Conservation (phyloP, 2,888 invertebrate genomes). For the Margaritifera margaritifera region DNA sequence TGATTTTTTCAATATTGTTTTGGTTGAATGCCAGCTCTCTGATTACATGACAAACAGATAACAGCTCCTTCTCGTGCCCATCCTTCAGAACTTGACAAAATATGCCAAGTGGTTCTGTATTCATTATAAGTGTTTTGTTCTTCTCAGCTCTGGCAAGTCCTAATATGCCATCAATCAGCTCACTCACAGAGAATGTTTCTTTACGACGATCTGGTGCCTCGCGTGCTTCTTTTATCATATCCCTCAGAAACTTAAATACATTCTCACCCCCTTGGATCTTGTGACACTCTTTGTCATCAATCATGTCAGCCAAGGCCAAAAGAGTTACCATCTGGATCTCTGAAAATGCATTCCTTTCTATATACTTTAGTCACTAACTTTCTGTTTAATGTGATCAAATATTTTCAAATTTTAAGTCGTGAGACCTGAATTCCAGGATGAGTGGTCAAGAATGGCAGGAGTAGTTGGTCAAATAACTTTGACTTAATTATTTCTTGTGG, state of each 20-base stretch:
- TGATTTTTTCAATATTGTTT: slow-evolving; percentile 46
- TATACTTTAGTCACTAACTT: neutral
- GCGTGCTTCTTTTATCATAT: slow-evolving; percentile 35
- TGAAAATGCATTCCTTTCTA: slow-evolving; percentile 17
- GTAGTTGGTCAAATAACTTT: no score
- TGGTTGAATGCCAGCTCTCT: slow-evolving; percentile 55
- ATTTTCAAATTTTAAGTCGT: neutral
- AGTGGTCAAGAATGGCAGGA: no score
- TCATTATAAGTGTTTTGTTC: slow-evolving; percentile 51
- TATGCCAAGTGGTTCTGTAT: slow-evolving; percentile 33
- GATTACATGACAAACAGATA: slow-evolving; percentile 39
- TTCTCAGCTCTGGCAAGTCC: slow-evolving; percentile 55
- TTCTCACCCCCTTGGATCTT: slow-evolving; percentile 44
- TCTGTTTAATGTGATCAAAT: no score
- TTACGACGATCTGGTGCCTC: slow-evolving; percentile 31
- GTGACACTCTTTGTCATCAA: slow-evolving; percentile 56
- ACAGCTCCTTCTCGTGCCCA: slow-evolving; percentile 33
- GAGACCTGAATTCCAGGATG: neutral
- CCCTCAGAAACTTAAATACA: slow-evolving; percentile 50
- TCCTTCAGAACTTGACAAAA: slow-evolving; percentile 33
- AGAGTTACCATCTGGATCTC: slow-evolving; percentile 55
- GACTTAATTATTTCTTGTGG: no score
- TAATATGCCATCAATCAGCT: slow-evolving; percentile 52
- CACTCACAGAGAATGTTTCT: slow-evolving; percentile 51
- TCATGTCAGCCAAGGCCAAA: slow-evolving; percentile 52